Conservation (phyloP, 1,140 invertebrate genomes). For the Magallana angulata region DNA sequence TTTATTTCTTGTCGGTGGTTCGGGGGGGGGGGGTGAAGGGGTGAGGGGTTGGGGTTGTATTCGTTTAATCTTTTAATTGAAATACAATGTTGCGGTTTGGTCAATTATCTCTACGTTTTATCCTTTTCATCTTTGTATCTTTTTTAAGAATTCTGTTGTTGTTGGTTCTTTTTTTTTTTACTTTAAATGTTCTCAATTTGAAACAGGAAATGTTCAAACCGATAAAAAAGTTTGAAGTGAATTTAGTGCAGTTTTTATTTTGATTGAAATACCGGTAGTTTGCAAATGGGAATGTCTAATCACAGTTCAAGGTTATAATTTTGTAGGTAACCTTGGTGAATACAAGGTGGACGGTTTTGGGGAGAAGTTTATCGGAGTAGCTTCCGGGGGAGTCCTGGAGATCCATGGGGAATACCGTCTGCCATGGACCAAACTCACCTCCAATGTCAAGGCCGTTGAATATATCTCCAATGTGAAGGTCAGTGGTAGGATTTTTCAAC, state of each 20-base stretch:
- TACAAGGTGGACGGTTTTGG: slow-evolving; percentile 29
- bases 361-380: slow-evolving; percentile 39
- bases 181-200: too few species aligned
- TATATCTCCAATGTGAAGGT: slow-evolving; percentile 7
- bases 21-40: too few species aligned
- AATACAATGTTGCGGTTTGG: too few species aligned
- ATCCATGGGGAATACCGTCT: slow-evolving; percentile 33
- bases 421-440: slow-evolving; percentile 27
- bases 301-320: neutral
- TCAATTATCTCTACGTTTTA: neutral
- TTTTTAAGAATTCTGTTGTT: too few species aligned
- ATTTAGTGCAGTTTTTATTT: too few species aligned
- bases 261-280: too few species aligned
- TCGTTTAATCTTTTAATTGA: too few species aligned
- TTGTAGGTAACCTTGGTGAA: slow-evolving; percentile 28
- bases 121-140: neutral
- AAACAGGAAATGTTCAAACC: too few species aligned
- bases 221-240: too few species aligned
- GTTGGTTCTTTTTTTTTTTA: too few species aligned
- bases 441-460: neutral
- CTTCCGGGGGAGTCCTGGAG: slow-evolving; percentile 4
- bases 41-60: too few species aligned
- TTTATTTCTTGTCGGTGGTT: too few species aligned
- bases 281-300: neutral
- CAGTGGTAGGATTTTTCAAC: neutral